Conservation (phyloP, 2,113 vertebrate genomes). For the Syngnathus scovelli region DNA sequence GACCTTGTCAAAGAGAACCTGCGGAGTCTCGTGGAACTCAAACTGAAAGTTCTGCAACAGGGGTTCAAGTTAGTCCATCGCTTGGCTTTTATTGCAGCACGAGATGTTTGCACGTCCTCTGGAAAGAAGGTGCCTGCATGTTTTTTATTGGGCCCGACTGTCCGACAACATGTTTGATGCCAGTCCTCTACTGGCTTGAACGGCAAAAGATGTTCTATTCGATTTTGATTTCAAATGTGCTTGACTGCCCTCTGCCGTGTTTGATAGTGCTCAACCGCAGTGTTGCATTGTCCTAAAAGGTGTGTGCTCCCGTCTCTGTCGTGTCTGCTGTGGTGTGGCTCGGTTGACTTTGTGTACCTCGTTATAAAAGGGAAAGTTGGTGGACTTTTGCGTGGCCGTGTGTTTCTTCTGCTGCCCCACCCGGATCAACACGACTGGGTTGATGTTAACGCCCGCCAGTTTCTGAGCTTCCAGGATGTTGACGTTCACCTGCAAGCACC, state of each 20-base stretch:
- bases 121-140: background rate
- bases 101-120: background rate
- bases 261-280: too few relatives aligned
- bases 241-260: too few relatives aligned
- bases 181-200: too few relatives aligned
- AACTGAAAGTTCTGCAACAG: slow-evolving; percentile 86
- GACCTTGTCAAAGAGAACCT: slow-evolving; percentile 83
- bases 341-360: slow-evolving; percentile 34
- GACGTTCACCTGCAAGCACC: slow-evolving; percentile 75
- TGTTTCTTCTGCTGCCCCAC: slow-evolving; percentile 81
- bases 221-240: too few relatives aligned
- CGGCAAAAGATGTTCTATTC: too few relatives aligned
- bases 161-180: too few relatives aligned
- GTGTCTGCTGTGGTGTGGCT: background rate
- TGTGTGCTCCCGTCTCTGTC: too few relatives aligned
- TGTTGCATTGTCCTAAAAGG: too few relatives aligned
- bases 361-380: slow-evolving; percentile 59
- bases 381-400: slow-evolving; percentile 79
- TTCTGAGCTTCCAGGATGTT: slow-evolving; percentile 90
- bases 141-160: background rate
- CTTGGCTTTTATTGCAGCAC: background rate
- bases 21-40: slow-evolving; percentile 82
- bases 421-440: slow-evolving; percentile 81
- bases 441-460: slow-evolving; percentile 89
- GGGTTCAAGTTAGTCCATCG: background rate